Evolutionary conservation across 2,113 vertebrate species (phyloP), one percentile per base, ranked within the genome.

Genomic region (Elachura formosa): DNA sequence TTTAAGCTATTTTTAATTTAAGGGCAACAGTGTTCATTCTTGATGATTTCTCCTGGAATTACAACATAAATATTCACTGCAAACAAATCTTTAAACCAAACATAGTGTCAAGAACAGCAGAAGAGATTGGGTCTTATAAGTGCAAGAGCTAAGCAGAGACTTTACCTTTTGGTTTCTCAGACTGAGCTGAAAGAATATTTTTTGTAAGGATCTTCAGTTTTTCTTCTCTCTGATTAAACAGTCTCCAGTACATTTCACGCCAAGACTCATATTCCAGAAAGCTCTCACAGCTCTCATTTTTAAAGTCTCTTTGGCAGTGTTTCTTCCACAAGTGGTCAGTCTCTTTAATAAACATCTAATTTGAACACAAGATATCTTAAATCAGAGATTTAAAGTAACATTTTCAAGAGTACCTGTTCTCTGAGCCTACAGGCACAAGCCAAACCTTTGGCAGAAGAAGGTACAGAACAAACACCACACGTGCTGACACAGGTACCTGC

Each of bases 251-350:
- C 98, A 99, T 98, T 96, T 99, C 98, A 77, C 98, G 98, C 98
- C 98, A 99, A n/a, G 98, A 98, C 84, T 99, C 98, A 36, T 98
- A 98, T 72, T 98, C 97, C 84, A 96, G 89, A 45, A 98, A 96
- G 77, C 38, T 95, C 46, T 98, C 96, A 16, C 97, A 96, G 77
- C 38, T 95, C 46, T 98, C 96, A 16, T 97, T 96, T 92, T 98
- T 98, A 85, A 99, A 99, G 68, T 99, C 98, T 84, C 95, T 98
- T 94, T 97, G 96, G 85, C 98, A 99, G 80, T 99, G 98, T 73
- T 96, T 98, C 90, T 98, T 98, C 98, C 98, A 99, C 38, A 99
- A 95, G 82, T 98, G 96, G 87, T 98, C 98, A 8, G 98, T 98
- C 54, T 97, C 96, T 55, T 98, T 97, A 6, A 98, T 78, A 93